These are phyloP conservation scores for Chionodraco myersi DNA, from an alignment of 2,113 vertebrate species.

Conservation along the genomic window DNA sequence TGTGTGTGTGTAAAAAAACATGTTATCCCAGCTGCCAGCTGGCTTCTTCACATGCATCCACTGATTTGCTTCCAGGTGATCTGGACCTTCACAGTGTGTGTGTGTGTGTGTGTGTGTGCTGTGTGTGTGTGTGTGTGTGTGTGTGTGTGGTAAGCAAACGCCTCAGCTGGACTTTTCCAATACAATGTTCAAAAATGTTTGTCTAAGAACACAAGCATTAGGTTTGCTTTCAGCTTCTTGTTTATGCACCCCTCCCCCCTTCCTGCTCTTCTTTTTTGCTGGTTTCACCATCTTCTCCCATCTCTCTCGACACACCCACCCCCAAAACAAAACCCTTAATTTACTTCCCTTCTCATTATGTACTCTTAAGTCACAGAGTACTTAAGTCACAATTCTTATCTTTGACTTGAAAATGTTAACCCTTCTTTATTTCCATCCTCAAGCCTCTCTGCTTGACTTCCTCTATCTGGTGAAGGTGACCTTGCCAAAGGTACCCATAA, in stretches of 20 bases:
- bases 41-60: slow-evolving; percentile 45
- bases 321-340: slow-evolving; percentile 27
- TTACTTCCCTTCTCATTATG: slow-evolving; percentile 18
- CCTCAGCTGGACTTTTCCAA: slow-evolving; percentile 8
- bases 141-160: neutral
- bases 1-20: slow-evolving; percentile 16
- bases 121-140: too few species aligned
- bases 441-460: slow-evolving; percentile 45
- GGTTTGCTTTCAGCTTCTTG: slow-evolving; percentile 17
- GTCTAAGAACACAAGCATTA: slow-evolving; percentile 10
- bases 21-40: slow-evolving; percentile 47
- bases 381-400: neutral
- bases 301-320: slow-evolving; percentile 27
- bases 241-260: slow-evolving; percentile 37
- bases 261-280: slow-evolving; percentile 28
- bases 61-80: slow-evolving; percentile 53
- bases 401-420: neutral
- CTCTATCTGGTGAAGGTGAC: slow-evolving; percentile 70
- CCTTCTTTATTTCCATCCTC: neutral
- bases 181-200: neutral
- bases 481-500: slow-evolving; percentile 72
- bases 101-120: neutral
- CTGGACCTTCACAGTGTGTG: slow-evolving; percentile 13
- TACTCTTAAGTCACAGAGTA: slow-evolving; percentile 2
- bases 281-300: slow-evolving; percentile 33